phyloP scores from a whole-genome alignment of 2,888 invertebrate species.

The Aporophyla lueneburgensis region DNA sequence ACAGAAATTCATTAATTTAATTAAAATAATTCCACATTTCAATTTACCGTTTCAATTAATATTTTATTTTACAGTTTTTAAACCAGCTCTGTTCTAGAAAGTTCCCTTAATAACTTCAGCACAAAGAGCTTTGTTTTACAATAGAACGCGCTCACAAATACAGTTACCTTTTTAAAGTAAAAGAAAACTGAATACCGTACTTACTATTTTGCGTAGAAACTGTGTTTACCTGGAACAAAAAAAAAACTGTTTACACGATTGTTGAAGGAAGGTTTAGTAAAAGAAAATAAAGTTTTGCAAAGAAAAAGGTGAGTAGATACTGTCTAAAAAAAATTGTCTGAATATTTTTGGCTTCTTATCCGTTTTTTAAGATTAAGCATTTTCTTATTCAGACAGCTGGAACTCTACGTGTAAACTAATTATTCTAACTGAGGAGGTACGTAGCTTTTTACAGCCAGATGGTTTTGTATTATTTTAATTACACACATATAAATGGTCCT shows the following conservation, averaged over 20 bases:
- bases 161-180: conserved; percentile 24
- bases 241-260: conserved; percentile 29
- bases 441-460: no score
- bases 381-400: background rate
- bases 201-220: conserved; percentile 31
- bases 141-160: conserved; percentile 24
- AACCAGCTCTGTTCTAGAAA: background rate
- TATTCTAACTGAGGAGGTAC: no score
- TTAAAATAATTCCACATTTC: background rate
- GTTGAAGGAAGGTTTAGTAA: conserved; percentile 3
- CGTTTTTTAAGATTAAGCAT: background rate
- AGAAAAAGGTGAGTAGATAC: background rate
- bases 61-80: background rate
- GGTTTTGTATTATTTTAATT: no score
- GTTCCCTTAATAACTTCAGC: conserved; percentile 4
- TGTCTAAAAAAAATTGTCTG: background rate
- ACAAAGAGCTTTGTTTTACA: conserved; percentile 51
- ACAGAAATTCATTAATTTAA: background rate
- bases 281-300: conserved; percentile 18
- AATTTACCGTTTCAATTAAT: background rate
- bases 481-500: no score
- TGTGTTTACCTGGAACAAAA: conserved; percentile 55
- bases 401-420: no score
- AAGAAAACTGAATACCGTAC: conserved; percentile 37
- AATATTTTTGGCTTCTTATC: background rate